These are phyloP conservation scores for Aphelenchoides fujianensis DNA, from an alignment of 1,140 invertebrate genomes.

Conservation along the genomic window DNA sequence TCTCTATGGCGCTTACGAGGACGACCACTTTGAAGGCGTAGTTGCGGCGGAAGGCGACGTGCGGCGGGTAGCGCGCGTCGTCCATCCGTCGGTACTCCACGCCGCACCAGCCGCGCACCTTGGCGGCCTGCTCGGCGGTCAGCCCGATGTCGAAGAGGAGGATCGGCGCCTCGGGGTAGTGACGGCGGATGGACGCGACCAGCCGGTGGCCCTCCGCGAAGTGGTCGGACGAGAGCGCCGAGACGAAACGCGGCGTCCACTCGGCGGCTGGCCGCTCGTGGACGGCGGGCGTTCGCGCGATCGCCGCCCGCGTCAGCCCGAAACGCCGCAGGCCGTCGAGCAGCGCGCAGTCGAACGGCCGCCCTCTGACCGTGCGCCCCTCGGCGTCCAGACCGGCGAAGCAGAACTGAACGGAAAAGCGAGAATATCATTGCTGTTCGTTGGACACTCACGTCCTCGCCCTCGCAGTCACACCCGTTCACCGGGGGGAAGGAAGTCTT, in stretches of 20 bases:
- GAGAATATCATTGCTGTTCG: no score
- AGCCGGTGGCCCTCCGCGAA: constrained; percentile 17
- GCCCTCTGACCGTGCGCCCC: not conserved
- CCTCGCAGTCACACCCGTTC: not conserved
- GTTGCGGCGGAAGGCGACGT: constrained; percentile 23
- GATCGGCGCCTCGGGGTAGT: not conserved
- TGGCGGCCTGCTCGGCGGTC: constrained; percentile 19
- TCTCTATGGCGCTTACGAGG: constrained; percentile 2
- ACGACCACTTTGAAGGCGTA: constrained; percentile 33
- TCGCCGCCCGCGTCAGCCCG: not conserved
- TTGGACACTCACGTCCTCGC: not conserved
- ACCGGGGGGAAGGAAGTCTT: no score
- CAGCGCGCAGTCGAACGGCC: not conserved
- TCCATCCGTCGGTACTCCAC: constrained; percentile 32
- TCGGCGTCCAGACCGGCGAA: not conserved
- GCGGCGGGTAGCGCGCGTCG: constrained; percentile 34
- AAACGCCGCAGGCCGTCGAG: not conserved
- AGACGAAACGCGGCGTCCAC: constrained; percentile 21
- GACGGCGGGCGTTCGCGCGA: not conserved
- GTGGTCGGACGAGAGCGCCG: constrained; percentile 15
- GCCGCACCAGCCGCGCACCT: constrained; percentile 32
- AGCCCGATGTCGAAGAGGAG: constrained; percentile 16
- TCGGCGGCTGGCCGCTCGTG: not conserved
- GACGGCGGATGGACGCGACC: not conserved
- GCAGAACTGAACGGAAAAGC: not conserved